Conservation (phyloP, 2,888 invertebrate genomes). For the Drosophila mercatorum region DNA sequence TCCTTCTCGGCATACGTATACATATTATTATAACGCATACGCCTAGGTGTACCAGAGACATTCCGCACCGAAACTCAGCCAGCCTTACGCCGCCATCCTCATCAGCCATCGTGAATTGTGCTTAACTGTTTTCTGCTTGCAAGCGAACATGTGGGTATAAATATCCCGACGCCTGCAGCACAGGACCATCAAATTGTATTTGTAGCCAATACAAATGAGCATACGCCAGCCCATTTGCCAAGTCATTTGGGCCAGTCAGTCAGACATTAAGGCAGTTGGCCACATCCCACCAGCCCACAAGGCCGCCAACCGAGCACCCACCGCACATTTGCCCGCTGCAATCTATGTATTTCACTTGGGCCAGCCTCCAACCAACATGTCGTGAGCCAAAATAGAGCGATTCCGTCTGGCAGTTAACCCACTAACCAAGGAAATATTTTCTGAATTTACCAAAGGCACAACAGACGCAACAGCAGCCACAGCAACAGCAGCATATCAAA, state of each 20-base stretch:
- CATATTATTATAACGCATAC: slow-evolving; percentile 78
- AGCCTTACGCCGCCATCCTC: background rate
- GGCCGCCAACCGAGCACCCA: background rate
- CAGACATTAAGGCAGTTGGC: slow-evolving; percentile 57
- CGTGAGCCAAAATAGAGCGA: slow-evolving; percentile 62
- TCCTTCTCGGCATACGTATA: slow-evolving; percentile 69
- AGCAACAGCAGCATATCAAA: slow-evolving; percentile 42
- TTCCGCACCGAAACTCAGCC: slow-evolving; percentile 29
- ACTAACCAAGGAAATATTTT: slow-evolving; percentile 62
- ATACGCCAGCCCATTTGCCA: slow-evolving; percentile 77
- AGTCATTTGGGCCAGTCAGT: slow-evolving; percentile 64
- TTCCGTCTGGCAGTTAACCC: slow-evolving; percentile 72
- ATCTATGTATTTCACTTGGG: slow-evolving; percentile 36
- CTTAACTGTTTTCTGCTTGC: slow-evolving; percentile 70
- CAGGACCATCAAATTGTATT: slow-evolving; percentile 74
- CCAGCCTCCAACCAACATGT: slow-evolving; percentile 35
- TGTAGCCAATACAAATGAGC: slow-evolving; percentile 80
- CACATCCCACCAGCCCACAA: slow-evolving; percentile 15
- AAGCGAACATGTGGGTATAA: slow-evolving; percentile 67
- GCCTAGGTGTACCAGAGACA: slow-evolving; percentile 69
- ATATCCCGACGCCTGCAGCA: slow-evolving; percentile 65
- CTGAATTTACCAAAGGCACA: slow-evolving; percentile 38
- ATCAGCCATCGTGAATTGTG: slow-evolving; percentile 37
- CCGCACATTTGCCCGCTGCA: slow-evolving; percentile 34
- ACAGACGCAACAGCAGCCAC: slow-evolving; percentile 2